Percentiles rank a stretch among this genome's conserved stretches.
These are phyloP conservation scores for Taurulus bubalis DNA, from an alignment of 2,113 vertebrate species.

Conservation along the genomic window DNA sequence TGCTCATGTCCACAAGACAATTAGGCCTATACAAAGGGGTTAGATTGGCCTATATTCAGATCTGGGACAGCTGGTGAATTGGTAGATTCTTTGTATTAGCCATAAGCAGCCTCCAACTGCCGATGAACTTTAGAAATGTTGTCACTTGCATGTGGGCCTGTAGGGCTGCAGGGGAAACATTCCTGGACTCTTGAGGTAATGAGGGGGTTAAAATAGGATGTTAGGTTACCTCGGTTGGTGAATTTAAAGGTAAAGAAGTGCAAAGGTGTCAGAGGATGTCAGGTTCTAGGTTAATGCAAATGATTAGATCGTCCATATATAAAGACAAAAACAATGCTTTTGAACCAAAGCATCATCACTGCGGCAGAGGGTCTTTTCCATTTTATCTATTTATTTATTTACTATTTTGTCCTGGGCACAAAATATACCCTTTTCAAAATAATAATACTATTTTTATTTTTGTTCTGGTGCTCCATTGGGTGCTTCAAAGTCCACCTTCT, in stretches of 20 bases:
- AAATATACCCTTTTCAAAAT: not conserved
- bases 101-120: not conserved
- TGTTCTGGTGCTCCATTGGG: not conserved
- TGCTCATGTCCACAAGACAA: not conserved
- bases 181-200: constrained; percentile 12
- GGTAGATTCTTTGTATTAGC: not conserved
- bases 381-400: not conserved
- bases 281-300: not conserved
- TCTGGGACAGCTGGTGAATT: not conserved
- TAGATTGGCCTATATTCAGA: not conserved
- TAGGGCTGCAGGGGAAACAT: constrained; percentile 1
- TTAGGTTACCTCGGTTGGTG: constrained; percentile 38
- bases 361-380: not conserved
- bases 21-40: not conserved
- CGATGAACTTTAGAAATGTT: constrained; percentile 45
- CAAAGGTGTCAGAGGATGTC: constrained; percentile 28
- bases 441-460: not conserved
- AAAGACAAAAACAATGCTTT: not conserved
- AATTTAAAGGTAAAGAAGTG: constrained; percentile 52
- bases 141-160: constrained; percentile 22
- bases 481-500: not conserved
- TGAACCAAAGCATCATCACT: not conserved
- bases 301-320: constrained; percentile 3
- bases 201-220: constrained; percentile 55
- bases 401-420: not conserved